Evolutionary conservation across 2,797 vertebrate genomes (phyloP), one percentile per base, ranked within the genome.

Genomic region (Triplophysa bombifrons): DNA sequence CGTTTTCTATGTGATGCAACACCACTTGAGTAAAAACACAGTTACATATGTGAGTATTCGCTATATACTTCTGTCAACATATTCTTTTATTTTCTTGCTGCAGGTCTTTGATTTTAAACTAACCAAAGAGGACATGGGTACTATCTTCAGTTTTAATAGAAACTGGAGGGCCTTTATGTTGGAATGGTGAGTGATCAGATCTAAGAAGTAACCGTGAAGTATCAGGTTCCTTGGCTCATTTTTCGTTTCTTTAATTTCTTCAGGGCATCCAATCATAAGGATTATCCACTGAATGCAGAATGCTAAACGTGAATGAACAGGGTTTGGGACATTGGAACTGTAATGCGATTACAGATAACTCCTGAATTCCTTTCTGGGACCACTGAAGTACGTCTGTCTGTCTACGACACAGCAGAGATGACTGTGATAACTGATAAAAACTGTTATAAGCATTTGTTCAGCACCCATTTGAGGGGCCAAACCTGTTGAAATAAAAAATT

Each of bases 41-140:
- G 12, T 50, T 50, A 16, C 13, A 30, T 46, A 20, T 41, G 30
- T 11, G 10, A 3, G 3, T 16, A 20, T 55, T 14, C 12, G 16
- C 6, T 7, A 7, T 27, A 48, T 48, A 48, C 13, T 20, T 25
- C 9, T 34, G 7, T 19, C 25, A 16, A 63, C 13, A 30, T 27
- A 10, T 53, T 55, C 0, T 3, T 1, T 30, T 14, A 0, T 80
- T 77, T 19, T 80, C 20, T 63, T 65, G 16, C 3, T 51, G 25
- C 86, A 97, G 96, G 86, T 96, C 48, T 96, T 95, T 89, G 94
- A 96, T 86, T 98, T 96, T 80, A 88, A 95, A 55, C 83, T 97
- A 71, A 93, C 88, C 25, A 84, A 93, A 50, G 88, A 93, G 4
- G 94, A 97, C 22, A 94, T 96, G 94, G 89, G 91, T 8, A 85